Conservation (phyloP, 2,113 vertebrate species). For the Barnardius zonarius region DNA sequence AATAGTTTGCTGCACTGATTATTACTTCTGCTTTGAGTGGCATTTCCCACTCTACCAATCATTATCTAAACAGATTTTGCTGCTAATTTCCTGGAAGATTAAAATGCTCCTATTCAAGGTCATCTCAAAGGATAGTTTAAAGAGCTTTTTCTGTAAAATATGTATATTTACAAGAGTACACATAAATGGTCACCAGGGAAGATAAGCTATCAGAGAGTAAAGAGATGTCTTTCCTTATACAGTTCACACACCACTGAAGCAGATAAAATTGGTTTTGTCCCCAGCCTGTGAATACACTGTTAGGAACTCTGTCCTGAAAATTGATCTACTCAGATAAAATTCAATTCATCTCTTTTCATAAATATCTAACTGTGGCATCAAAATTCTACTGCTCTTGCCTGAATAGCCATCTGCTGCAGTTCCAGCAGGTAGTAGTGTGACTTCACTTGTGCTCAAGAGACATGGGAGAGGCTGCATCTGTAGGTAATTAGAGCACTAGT, state of each 20-base stretch:
- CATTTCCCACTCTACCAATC: constrained; percentile 75
- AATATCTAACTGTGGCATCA: constrained; percentile 72
- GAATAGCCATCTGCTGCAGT: constrained; percentile 44
- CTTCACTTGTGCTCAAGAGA: background rate
- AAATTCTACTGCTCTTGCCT: constrained; percentile 46
- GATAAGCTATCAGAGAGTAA: constrained; percentile 92
- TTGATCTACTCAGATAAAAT: constrained; percentile 81
- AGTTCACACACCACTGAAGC: constrained; percentile 96
- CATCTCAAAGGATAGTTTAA: constrained; percentile 81
- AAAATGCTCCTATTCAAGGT: constrained; percentile 83
- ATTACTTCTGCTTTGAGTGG: constrained; percentile 75
- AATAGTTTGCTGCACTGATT: constrained; percentile 68
- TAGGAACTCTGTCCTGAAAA: constrained; percentile 80
- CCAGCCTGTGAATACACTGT: constrained; percentile 79
- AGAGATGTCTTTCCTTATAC: constrained; percentile 89
- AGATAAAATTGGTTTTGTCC: constrained; percentile 98
- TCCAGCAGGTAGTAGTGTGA: constrained; percentile 28
- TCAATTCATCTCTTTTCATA: constrained; percentile 75
- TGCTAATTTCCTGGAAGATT: constrained; percentile 84
- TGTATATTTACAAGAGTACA: constrained; percentile 95
- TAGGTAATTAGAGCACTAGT: constrained; percentile 48
- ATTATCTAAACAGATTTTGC: constrained; percentile 75
- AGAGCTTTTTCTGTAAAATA: constrained; percentile 81
- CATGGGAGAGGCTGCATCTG: background rate
- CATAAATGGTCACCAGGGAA: constrained; percentile 92